Percentiles rank a stretch among this genome's conserved stretches.
These are phyloP conservation scores for Motacilla alba DNA, from an alignment of 2,113 vertebrate species.

Conservation along the genomic window DNA sequence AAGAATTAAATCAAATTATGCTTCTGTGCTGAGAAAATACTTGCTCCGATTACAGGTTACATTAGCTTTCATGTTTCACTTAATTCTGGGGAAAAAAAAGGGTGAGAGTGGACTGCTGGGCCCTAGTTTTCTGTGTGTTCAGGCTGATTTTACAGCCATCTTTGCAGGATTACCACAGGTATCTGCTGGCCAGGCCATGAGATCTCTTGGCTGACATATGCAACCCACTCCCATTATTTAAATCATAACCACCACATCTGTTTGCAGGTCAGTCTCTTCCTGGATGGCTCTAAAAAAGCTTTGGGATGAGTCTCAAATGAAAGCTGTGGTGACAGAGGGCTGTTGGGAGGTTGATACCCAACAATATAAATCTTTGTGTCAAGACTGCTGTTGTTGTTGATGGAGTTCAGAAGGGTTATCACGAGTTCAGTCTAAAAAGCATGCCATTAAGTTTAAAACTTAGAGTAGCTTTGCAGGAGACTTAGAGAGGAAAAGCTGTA, in stretches of 20 bases:
- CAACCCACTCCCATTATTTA: not conserved
- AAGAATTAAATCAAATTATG: not conserved
- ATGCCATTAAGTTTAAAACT: not conserved
- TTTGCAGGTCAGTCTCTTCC: not conserved
- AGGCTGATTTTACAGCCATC: not conserved
- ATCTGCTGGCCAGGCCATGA: not conserved
- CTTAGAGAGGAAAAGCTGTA: not conserved
- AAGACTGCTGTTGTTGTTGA: not conserved
- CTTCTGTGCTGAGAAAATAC: not conserved
- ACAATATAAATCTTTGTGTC: not conserved
- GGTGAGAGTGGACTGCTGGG: not conserved
- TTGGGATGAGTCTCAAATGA: not conserved
- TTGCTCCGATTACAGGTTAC: not conserved
- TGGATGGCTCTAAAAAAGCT: not conserved
- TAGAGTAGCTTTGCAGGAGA: not conserved
- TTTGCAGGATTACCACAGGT: not conserved
- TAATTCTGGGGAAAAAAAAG: not conserved
- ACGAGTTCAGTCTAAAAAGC: not conserved
- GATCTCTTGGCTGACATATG: not conserved
- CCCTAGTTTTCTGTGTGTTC: accelerated
- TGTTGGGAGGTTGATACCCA: not conserved
- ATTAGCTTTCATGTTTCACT: not conserved
- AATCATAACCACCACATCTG: not conserved
- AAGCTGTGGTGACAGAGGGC: not conserved
- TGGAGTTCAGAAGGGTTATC: not conserved